These are phyloP conservation scores for Paratilapia polleni DNA, from an alignment of 2,113 vertebrate genomes.

Conservation along the genomic window DNA sequence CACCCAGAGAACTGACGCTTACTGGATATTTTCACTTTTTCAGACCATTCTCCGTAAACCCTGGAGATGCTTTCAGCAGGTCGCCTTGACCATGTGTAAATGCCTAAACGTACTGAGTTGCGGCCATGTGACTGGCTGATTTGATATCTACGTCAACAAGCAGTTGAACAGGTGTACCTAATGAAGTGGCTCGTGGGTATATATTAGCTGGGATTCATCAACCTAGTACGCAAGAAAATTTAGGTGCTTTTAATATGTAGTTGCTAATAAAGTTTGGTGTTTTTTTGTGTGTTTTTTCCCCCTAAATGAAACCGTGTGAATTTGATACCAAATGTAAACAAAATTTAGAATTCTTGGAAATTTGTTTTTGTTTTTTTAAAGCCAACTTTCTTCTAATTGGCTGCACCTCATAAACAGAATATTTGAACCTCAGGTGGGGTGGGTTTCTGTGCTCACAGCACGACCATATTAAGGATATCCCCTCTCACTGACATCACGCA, in stretches of 20 bases:
- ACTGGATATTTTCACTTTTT: not conserved
- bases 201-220: not conserved
- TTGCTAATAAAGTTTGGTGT: not conserved
- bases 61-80: not conserved
- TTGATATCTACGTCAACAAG: not conserved
- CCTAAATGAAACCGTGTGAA: not conserved
- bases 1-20: not conserved
- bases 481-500: not conserved
- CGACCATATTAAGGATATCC: not conserved
- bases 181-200: accelerated
- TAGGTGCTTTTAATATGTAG: not conserved
- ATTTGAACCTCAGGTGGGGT: too few relatives aligned
- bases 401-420: too few relatives aligned
- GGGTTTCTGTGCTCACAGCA: too few relatives aligned
- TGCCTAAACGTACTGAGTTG: not conserved
- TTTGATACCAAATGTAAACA: not conserved
- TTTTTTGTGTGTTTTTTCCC: too few relatives aligned
- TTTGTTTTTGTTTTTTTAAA: too few relatives aligned
- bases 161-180: not conserved
- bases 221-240: not conserved
- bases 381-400: too few relatives aligned
- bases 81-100: not conserved
- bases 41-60: not conserved
- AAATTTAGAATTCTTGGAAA: too few relatives aligned
- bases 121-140: not conserved